Evolutionary conservation across 2,888 invertebrate genomes (phyloP).

Genomic region (Glyphotaelius pellucidus): DNA sequence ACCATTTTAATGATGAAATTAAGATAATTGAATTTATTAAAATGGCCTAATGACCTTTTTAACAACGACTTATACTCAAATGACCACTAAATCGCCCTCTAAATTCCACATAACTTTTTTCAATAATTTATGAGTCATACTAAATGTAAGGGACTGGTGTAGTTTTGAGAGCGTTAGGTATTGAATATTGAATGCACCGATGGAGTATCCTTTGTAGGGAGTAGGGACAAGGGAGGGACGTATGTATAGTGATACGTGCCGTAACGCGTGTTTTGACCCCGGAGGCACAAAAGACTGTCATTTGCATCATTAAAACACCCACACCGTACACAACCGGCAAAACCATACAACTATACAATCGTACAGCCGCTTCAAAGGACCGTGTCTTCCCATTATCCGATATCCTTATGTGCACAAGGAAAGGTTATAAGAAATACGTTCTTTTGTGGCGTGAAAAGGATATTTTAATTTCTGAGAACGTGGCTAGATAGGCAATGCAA

Average conservation of each 20-base stretch:
- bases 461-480: background rate
- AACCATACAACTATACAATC: conserved; percentile 7
- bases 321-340: background rate
- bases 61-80: no score
- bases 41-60: no score
- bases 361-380: conserved; percentile 1
- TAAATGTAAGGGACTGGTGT: background rate
- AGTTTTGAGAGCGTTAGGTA: background rate
- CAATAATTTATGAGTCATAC: background rate
- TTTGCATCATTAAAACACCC: conserved; percentile 46
- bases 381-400: conserved; percentile 16
- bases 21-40: no score
- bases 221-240: background rate
- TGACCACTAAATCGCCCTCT: no score
- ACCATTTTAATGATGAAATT: no score
- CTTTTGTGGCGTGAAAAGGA: background rate
- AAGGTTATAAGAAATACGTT: background rate
- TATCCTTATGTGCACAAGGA: background rate
- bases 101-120: no score
- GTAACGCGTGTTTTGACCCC: conserved; percentile 40
- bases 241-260: conserved; percentile 8
- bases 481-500: background rate
- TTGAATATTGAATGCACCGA: background rate
- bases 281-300: conserved; percentile 42
- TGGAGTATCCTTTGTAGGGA: background rate